A percentile compares a stretch with the other conserved stretches of the same genome.
phyloP scores from a whole-genome alignment of 2,113 vertebrate genomes.

The Podarcis cretensis region DNA sequence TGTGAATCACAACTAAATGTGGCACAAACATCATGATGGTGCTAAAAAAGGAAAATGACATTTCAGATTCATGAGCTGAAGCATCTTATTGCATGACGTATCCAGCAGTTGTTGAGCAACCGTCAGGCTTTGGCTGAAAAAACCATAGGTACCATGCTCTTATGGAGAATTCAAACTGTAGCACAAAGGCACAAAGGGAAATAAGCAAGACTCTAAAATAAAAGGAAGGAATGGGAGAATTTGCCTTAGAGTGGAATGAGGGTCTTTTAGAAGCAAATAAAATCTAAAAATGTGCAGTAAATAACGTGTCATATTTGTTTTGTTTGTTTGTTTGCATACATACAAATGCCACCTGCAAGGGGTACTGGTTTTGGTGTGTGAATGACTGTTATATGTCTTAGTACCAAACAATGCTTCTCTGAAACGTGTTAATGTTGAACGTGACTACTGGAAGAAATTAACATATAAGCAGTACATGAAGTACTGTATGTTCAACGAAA shows the following conservation, averaged over 20 bases:
- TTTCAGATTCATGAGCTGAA: not conserved
- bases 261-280: not conserved
- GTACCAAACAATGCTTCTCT: not conserved
- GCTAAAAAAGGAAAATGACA: not conserved
- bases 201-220: not conserved
- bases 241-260: not conserved
- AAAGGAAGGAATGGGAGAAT: not conserved
- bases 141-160: not conserved
- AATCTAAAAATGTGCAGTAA: not conserved
- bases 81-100: not conserved
- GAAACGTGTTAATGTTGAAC: not conserved
- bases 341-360: not conserved
- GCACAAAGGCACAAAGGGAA: not conserved
- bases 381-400: not conserved
- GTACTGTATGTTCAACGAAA: not conserved
- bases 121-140: not conserved
- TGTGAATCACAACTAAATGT: conserved; percentile 4
- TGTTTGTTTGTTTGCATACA: too few relatives aligned
- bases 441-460: not conserved
- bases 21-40: not conserved
- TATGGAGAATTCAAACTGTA: not conserved
- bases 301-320: not conserved
- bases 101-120: not conserved
- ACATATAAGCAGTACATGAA: not conserved
- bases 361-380: not conserved